Evolutionary conservation across 2,113 vertebrate genomes (phyloP).

Genomic region (Hypanus sabinus): DNA sequence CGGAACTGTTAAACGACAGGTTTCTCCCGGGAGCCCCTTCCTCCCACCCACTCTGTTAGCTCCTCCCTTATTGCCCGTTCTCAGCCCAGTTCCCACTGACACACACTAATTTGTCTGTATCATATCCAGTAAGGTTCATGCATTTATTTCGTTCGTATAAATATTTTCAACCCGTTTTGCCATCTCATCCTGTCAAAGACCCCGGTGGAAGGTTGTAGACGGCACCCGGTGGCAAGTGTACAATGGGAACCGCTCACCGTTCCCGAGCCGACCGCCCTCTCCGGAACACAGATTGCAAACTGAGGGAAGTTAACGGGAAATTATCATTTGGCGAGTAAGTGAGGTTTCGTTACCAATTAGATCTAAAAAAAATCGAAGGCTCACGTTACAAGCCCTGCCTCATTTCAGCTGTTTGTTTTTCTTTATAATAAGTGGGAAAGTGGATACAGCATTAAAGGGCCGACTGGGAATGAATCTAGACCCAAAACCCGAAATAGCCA

Average conservation of each 20-base stretch:
- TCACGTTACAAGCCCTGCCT: not conserved
- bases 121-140: not conserved
- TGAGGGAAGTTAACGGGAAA: not conserved
- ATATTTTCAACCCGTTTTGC: not conserved
- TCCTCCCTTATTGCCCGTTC: not conserved
- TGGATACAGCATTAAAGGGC: constrained; percentile 61
- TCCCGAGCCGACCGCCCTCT: not conserved
- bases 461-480: constrained; percentile 49
- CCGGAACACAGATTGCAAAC: not conserved
- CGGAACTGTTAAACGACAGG: not conserved
- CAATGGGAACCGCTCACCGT: no score
- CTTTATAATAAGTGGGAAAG: constrained; percentile 66
- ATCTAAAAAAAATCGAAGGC: not conserved
- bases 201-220: not conserved
- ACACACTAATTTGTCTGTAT: no score
- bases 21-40: no score
- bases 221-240: not conserved
- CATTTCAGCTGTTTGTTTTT: constrained; percentile 54
- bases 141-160: not conserved
- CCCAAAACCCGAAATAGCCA: constrained; percentile 60
- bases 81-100: not conserved
- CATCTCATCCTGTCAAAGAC: not conserved
- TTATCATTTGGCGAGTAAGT: not conserved
- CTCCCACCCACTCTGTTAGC: not conserved
- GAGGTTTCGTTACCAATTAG: constrained; percentile 5